A percentile compares a stretch with the other conserved stretches of the same genome.
Conservation (phyloP, 2,888 invertebrate genomes). For the Magallana nippona region DNA sequence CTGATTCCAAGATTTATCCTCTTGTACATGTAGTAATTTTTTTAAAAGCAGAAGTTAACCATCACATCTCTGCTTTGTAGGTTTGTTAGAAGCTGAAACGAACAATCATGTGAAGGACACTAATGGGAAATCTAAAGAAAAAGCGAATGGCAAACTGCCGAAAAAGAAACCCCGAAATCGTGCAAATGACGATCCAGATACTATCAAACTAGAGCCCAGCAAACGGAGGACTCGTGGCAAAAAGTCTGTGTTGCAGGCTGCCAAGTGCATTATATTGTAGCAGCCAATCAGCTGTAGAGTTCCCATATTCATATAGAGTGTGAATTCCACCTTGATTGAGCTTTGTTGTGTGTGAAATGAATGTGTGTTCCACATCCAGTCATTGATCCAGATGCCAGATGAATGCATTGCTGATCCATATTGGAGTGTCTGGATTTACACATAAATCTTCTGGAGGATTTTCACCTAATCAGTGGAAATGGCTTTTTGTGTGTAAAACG, state of each 20-base stretch:
- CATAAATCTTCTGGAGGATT: no score
- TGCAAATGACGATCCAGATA: conserved; percentile 63
- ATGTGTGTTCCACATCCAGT: background rate
- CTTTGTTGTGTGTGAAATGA: background rate
- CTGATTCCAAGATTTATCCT: no score
- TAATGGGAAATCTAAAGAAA: conserved; percentile 51
- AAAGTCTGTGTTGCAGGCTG: conserved; percentile 64
- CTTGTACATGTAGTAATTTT: no score
- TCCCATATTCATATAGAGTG: conserved; percentile 9
- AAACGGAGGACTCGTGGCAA: conserved; percentile 75
- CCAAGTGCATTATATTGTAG: conserved; percentile 73
- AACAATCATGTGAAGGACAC: conserved; percentile 55
- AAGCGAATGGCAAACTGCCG: conserved; percentile 57
- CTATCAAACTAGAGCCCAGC: conserved; percentile 74
- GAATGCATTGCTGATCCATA: background rate
- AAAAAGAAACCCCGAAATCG: conserved; percentile 64
- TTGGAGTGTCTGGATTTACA: background rate
- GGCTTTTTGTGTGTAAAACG: no score
- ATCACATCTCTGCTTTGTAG: conserved; percentile 52
- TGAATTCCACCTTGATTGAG: background rate
- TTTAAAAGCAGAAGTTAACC: background rate
- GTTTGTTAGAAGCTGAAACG: conserved; percentile 57
- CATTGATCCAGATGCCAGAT: background rate
- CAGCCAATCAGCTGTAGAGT: background rate
- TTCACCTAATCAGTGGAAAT: no score